Evolutionary conservation across 1,140 invertebrate species (phyloP).

Genomic region (Polypedilum vanderplanki): DNA sequence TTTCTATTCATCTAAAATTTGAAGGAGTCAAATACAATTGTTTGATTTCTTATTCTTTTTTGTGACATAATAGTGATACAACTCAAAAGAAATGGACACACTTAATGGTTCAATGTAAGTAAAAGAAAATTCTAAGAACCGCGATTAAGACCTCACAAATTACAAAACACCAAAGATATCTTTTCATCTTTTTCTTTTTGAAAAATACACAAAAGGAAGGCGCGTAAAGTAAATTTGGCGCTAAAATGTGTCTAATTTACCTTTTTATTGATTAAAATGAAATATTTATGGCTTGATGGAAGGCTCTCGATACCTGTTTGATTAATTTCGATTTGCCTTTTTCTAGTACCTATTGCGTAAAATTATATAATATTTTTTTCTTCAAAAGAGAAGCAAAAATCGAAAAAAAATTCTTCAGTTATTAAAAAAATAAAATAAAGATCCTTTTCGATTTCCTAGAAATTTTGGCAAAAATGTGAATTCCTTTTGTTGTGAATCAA

Average conservation of each 20-base stretch:
- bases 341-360: not conserved
- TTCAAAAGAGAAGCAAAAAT: not conserved
- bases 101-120: not conserved
- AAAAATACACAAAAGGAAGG: not conserved
- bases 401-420: not conserved
- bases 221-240: not conserved
- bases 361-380: not conserved
- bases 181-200: not conserved
- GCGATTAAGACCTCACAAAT: slow-evolving; percentile 23
- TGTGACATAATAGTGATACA: slow-evolving; percentile 3
- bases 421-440: not conserved
- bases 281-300: not conserved
- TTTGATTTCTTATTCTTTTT: not conserved
- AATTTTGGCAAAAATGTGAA: slow-evolving; percentile 25
- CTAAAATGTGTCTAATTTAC: not conserved
- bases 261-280: slow-evolving; percentile 24
- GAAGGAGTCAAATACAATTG: slow-evolving; percentile 12
- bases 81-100: not conserved
- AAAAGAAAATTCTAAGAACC: not conserved
- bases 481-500: not conserved
- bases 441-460: slow-evolving; percentile 12
- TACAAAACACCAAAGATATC: not conserved
- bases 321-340: not conserved
- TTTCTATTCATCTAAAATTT: not conserved
- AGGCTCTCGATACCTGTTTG: not conserved